Percentiles rank a stretch among this genome's conserved stretches.
Evolutionary conservation across 2,797 vertebrate genomes (phyloP).

Genomic region (Oreochromis grahami): DNA sequence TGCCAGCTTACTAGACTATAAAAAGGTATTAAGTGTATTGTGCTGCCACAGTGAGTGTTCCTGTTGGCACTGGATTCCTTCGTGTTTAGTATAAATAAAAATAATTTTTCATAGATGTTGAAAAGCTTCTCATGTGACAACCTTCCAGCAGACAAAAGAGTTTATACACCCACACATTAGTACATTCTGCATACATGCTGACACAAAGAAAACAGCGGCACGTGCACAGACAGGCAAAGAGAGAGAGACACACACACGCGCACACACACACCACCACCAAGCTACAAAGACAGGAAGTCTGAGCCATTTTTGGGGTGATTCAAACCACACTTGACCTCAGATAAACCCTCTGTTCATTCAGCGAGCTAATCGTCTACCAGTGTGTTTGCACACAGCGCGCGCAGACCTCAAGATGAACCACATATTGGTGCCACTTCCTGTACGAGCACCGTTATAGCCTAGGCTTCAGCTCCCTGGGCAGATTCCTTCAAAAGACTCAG

Average conservation of each 20-base stretch:
- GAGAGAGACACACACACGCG: neutral
- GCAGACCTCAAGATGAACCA: constrained; percentile 24
- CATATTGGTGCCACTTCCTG: constrained; percentile 42
- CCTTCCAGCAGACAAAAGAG: constrained; percentile 24
- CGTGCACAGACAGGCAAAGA: constrained; percentile 39
- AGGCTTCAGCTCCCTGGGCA: constrained; percentile 34
- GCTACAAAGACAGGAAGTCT: constrained; percentile 24
- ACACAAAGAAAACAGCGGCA: constrained; percentile 55
- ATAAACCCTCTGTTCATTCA: constrained; percentile 37
- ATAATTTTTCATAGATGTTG: neutral
- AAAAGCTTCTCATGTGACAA: constrained; percentile 29
- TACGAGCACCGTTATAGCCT: neutral
- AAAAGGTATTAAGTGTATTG: neutral
- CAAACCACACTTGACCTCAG: constrained; percentile 42
- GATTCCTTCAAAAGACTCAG: constrained; percentile 45
- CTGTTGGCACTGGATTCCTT: neutral
- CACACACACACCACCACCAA: neutral
- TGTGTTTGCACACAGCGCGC: neutral
- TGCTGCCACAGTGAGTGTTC: neutral
- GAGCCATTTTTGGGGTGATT: neutral
- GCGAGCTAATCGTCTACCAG: constrained; percentile 21
- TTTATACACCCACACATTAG: constrained; percentile 11
- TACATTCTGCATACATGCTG: constrained; percentile 24
- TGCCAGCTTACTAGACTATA: neutral
- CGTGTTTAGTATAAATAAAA: neutral